These are phyloP conservation scores for Drosophila anomalata DNA, from an alignment of 2,888 invertebrate species.

Conservation along the genomic window DNA sequence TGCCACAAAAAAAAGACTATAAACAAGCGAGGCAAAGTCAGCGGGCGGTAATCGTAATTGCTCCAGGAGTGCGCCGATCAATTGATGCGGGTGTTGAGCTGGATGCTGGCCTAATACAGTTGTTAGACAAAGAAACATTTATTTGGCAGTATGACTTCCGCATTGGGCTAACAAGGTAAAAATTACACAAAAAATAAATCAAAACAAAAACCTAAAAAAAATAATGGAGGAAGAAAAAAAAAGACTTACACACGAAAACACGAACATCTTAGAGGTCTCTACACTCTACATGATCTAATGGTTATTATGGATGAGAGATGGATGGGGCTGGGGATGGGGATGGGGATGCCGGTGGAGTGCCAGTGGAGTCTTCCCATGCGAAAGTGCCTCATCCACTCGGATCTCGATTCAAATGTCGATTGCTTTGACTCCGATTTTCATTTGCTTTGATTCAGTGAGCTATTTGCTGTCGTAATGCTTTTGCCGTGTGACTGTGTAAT, in stretches of 20 bases:
- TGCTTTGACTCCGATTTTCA: constrained; percentile 24
- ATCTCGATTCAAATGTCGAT: constrained; percentile 30
- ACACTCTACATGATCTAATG: constrained; percentile 23
- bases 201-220: constrained; percentile 5
- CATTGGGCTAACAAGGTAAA: constrained; percentile 44
- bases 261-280: constrained; percentile 40
- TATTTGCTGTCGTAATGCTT: constrained; percentile 41
- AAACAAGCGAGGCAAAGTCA: constrained; percentile 55
- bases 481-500: constrained; percentile 34
- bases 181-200: constrained; percentile 18
- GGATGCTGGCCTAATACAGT: constrained; percentile 65
- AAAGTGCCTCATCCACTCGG: constrained; percentile 15
- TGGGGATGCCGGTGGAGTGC: neutral
- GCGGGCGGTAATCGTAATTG: constrained; percentile 75
- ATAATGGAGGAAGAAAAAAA: constrained; percentile 4
- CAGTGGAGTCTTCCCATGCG: constrained; percentile 12
- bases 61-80: constrained; percentile 44
- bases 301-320: neutral
- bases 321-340: neutral
- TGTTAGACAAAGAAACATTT: constrained; percentile 69
- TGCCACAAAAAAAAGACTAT: constrained; percentile 1
- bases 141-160: constrained; percentile 53
- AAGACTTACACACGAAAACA: constrained; percentile 42
- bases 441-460: constrained; percentile 38
- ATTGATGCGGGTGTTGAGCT: constrained; percentile 33